Evolutionary conservation across 2,113 vertebrate genomes (phyloP).

Genomic region (Macrotis lagotis): DNA sequence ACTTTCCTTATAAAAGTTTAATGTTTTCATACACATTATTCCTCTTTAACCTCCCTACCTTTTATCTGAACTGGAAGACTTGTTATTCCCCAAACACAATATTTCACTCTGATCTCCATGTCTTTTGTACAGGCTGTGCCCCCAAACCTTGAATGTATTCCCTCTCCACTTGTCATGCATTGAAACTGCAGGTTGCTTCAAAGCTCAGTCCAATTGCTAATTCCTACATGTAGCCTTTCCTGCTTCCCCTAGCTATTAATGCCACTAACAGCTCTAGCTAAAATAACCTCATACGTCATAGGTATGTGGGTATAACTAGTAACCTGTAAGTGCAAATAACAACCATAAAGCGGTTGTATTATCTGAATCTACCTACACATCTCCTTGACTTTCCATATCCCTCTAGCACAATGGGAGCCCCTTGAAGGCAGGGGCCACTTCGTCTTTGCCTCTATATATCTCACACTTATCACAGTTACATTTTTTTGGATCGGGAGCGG

Average conservation of each 20-base stretch:
- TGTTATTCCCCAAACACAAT: too few species aligned
- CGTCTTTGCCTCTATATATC: background rate
- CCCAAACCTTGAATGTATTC: background rate
- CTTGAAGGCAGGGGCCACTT: background rate
- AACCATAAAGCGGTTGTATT: background rate
- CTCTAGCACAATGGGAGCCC: background rate
- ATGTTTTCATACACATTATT: too few species aligned
- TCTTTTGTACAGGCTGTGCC: background rate
- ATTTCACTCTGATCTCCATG: too few species aligned
- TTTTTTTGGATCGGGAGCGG: too few species aligned
- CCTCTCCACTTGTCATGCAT: too few species aligned
- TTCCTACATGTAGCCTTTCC: background rate
- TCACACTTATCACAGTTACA: background rate
- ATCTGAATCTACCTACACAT: background rate
- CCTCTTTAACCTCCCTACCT: too few species aligned
- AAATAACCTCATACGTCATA: background rate
- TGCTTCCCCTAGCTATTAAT: background rate
- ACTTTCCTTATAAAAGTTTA: too few species aligned
- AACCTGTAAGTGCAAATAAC: background rate
- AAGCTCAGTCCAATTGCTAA: background rate
- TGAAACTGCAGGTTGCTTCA: too few species aligned
- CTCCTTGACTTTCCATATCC: background rate
- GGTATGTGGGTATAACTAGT: background rate
- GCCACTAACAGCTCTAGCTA: background rate
- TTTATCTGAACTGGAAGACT: too few species aligned